A percentile compares a stretch with the other conserved stretches of the same genome.
These are phyloP conservation scores for Craterocephalus amniculus DNA, from an alignment of 2,797 vertebrate species.

Conservation along the genomic window DNA sequence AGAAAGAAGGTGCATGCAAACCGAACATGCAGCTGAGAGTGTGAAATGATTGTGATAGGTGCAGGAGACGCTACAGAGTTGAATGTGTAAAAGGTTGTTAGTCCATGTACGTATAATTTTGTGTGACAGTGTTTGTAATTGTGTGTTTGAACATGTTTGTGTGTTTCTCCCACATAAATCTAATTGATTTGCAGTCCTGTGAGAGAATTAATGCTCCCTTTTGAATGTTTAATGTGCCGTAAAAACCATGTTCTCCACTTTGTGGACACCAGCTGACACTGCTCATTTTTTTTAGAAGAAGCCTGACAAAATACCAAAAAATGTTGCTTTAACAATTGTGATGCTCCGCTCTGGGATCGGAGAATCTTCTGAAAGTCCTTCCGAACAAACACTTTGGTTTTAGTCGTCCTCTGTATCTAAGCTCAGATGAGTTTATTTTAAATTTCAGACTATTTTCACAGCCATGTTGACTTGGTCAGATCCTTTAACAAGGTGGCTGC, in stretches of 20 bases:
- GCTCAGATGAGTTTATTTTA: neutral
- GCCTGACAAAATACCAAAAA: constrained; percentile 4
- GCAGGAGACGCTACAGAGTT: neutral
- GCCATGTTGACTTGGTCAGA: neutral
- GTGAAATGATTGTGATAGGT: neutral
- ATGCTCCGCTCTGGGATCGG: neutral
- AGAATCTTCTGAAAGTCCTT: neutral
- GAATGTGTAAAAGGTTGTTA: neutral
- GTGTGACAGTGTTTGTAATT: neutral
- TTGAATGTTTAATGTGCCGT: constrained; percentile 33
- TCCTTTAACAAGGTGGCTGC: neutral
- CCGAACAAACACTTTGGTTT: neutral
- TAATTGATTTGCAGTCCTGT: constrained; percentile 26
- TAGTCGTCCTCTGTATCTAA: neutral
- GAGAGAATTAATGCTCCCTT: constrained; percentile 39
- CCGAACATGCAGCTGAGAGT: no score
- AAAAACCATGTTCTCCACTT: constrained; percentile 35
- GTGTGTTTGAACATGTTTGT: neutral
- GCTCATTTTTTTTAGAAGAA: constrained; percentile 37
- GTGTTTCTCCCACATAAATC: neutral
- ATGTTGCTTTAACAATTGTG: neutral
- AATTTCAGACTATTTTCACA: neutral
- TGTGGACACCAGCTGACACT: constrained; percentile 31
- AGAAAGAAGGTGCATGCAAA: no score
- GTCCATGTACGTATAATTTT: neutral